phyloP scores from a whole-genome alignment of 92 coral and sea anemone genomes.

The Bergia sp. region DNA sequence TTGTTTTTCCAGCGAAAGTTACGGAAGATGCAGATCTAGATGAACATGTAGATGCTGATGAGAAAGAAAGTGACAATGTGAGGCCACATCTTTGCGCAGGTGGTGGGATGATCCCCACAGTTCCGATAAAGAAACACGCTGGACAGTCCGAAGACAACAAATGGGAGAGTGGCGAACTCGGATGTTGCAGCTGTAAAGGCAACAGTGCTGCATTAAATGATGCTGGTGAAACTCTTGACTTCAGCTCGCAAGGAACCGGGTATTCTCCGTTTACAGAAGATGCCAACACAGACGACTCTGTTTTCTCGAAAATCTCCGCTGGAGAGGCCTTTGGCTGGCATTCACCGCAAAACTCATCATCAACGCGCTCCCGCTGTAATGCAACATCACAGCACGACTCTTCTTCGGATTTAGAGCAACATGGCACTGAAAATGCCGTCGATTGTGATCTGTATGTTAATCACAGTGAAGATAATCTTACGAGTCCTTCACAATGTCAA shows the following conservation, averaged over 20 bases:
- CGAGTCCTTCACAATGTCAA: constrained; percentile 9
- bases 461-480: neutral
- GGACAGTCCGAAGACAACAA: neutral
- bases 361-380: neutral
- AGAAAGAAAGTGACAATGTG: neutral
- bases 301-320: neutral
- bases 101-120: neutral
- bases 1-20: constrained; percentile 29
- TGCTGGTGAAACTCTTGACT: neutral
- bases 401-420: neutral
- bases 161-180: neutral
- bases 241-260: neutral
- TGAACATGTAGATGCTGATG: neutral
- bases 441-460: neutral
- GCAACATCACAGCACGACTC: neutral
- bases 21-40: neutral
- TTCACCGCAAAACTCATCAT: neutral
- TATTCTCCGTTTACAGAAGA: neutral
- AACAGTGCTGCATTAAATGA: neutral
- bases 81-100: neutral
- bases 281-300: constrained; percentile 12
- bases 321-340: neutral
- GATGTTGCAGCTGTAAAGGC: neutral
- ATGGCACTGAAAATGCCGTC: neutral
- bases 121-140: neutral